A percentile compares a stretch with the other conserved stretches of the same genome.
Evolutionary conservation across 2,888 invertebrate species (phyloP).

Genomic region (Sinhomidia bicolor): DNA sequence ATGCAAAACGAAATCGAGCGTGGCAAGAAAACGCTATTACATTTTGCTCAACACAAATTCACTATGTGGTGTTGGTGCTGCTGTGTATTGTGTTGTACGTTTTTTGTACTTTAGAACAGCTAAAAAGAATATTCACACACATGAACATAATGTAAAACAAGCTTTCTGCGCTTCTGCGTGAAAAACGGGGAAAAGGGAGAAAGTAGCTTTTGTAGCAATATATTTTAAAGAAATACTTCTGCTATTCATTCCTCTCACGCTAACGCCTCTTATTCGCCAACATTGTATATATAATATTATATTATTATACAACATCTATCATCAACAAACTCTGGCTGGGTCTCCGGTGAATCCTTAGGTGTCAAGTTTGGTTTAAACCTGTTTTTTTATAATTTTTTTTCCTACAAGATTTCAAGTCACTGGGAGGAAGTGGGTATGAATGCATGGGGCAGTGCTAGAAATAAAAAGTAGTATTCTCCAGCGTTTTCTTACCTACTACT

Average conservation of each 20-base stretch:
- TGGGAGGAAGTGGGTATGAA: background rate
- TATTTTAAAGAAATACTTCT: background rate
- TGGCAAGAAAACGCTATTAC: slow-evolving; percentile 8
- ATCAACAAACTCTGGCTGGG: background rate
- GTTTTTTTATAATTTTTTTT: background rate
- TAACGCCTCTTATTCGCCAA: background rate
- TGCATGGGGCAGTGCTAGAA: background rate
- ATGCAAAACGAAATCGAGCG: slow-evolving; percentile 56
- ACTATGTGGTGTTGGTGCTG: no score
- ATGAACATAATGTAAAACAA: background rate
- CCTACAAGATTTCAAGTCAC: background rate
- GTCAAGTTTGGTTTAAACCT: slow-evolving; percentile 23
- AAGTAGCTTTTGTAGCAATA: background rate
- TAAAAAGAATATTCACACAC: background rate
- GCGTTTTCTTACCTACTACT: slow-evolving; percentile 23
- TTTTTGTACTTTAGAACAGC: background rate
- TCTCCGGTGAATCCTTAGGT: slow-evolving; percentile 31
- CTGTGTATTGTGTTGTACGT: no score
- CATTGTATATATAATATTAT: background rate
- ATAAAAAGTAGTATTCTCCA: background rate
- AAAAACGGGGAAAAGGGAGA: slow-evolving; percentile 20
- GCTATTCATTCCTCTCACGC: background rate
- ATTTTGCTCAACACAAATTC: background rate
- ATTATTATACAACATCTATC: background rate
- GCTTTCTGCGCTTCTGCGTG: background rate